Percentiles rank a stretch among this genome's conserved stretches.
phyloP scores from a whole-genome alignment of 2,888 invertebrate species.

The Drosophila macrospina region DNA sequence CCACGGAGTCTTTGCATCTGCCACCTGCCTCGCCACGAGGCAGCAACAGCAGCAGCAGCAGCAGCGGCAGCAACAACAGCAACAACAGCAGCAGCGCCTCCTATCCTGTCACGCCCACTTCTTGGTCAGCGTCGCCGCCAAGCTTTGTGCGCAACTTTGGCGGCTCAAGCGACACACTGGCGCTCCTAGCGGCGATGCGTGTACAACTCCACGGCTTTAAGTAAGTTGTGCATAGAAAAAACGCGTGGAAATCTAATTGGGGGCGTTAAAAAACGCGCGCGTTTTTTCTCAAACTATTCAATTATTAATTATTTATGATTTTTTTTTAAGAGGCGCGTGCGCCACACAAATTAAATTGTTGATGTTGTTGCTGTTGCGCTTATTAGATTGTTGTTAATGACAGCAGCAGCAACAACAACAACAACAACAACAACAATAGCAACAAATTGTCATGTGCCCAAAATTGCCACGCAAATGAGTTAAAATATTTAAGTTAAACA shows the following conservation, averaged over 20 bases:
- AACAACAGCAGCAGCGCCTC: slow-evolving; percentile 38
- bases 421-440: slow-evolving; percentile 20
- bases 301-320: neutral
- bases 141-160: slow-evolving; percentile 49
- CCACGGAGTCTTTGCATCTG: slow-evolving; percentile 74
- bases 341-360: slow-evolving; percentile 52
- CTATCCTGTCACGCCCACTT: slow-evolving; percentile 76
- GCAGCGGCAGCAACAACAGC: slow-evolving; percentile 28
- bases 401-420: slow-evolving; percentile 25
- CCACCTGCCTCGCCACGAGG: slow-evolving; percentile 36
- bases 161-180: slow-evolving; percentile 55
- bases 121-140: slow-evolving; percentile 71
- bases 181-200: slow-evolving; percentile 56
- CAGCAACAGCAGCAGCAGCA: slow-evolving; percentile 39
- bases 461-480: slow-evolving; percentile 78
- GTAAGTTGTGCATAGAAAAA: slow-evolving; percentile 52
- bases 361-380: slow-evolving; percentile 11
- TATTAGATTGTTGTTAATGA: slow-evolving; percentile 25
- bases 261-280: slow-evolving; percentile 33
- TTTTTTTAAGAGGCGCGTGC: slow-evolving; percentile 58
- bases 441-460: slow-evolving; percentile 75
- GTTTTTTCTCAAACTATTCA: neutral
- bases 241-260: slow-evolving; percentile 1
- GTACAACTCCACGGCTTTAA: slow-evolving; percentile 58
- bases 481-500: slow-evolving; percentile 74